Percentiles rank a stretch among this genome's conserved stretches.
These are phyloP conservation scores for Scaptomyza reducta DNA, from an alignment of 2,888 invertebrate genomes.

Conservation along the genomic window DNA sequence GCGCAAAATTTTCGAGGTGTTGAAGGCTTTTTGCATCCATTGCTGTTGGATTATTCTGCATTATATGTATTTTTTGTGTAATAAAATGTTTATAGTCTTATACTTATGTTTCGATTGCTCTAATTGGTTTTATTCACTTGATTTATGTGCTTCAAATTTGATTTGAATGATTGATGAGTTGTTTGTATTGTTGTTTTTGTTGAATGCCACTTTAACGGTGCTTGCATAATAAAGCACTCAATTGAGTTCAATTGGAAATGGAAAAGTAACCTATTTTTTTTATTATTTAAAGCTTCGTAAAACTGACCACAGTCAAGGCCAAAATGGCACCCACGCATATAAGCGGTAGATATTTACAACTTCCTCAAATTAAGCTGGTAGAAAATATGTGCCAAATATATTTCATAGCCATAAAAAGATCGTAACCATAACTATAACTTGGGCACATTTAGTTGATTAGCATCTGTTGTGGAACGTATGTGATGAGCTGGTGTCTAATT, in stretches of 20 bases:
- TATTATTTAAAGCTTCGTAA: slow-evolving; percentile 1
- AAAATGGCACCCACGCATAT: slow-evolving; percentile 32
- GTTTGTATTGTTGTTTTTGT: slow-evolving; percentile 23
- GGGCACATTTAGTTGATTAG: slow-evolving; percentile 62
- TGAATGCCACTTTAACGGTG: slow-evolving; percentile 41
- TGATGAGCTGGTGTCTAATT: slow-evolving; percentile 45
- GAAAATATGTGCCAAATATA: slow-evolving; percentile 51
- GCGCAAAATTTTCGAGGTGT: slow-evolving; percentile 51
- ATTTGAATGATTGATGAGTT: slow-evolving; percentile 66
- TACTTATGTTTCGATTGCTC: slow-evolving; percentile 62
- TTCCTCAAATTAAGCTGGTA: slow-evolving; percentile 32
- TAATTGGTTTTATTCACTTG: slow-evolving; percentile 55
- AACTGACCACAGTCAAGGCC: slow-evolving; percentile 59
- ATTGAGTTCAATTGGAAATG: slow-evolving; percentile 58
- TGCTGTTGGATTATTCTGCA: slow-evolving; percentile 7
- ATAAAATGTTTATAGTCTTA: background rate
- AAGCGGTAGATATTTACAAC: slow-evolving; percentile 38
- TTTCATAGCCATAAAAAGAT: slow-evolving; percentile 44
- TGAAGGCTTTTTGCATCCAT: slow-evolving; percentile 48
- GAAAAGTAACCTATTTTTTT: slow-evolving; percentile 8
- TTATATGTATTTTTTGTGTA: background rate
- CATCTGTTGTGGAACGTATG: slow-evolving; percentile 52
- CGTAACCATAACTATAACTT: slow-evolving; percentile 68
- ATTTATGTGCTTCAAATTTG: slow-evolving; percentile 43
- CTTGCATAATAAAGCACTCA: slow-evolving; percentile 62